Evolutionary conservation across 2,888 invertebrate species (phyloP), one percentile per base, ranked within the genome.

Genomic region (Gerris lacustris): DNA sequence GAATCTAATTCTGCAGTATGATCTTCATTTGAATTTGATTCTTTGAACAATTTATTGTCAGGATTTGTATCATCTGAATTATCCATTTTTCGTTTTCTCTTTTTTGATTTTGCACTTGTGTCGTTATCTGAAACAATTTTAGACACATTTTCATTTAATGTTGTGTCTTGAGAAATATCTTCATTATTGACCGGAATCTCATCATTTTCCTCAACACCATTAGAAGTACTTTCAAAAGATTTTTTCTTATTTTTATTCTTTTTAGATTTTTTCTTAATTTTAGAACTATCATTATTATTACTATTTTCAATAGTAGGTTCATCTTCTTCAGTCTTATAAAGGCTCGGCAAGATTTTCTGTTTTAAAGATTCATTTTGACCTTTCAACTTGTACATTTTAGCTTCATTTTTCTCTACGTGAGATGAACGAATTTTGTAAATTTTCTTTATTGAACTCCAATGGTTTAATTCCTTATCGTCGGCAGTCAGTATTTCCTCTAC

Each of bases 361-460:
- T 96, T 96, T 62, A 93, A 84, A 0, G 82, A 81, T 17, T 85
- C 80, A 80, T 95, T 91, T 45, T 84, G 83, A 0, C 89, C 88
- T 79, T 91, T 94, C 76, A 86, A 85, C 74, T 84, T 81, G 81
- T 89, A 98, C 0, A 87, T 86, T 72, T 86, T 86, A 11, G 89
- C 85, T 73, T 97, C 96, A 71, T 88, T 87, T 73, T 84, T 84
- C 81, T 98, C 97, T 15, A 88, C 87, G 70, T 89, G 83, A 6
- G 89, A 88, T 0, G 91, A 86, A 45, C 90, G 84, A 77, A 89
- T 86, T 78, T 89, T 89, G n/a, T 89, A 85, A 0, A 93, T 85
- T 81, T 90, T 94, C 81, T 94, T 96, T 6, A 97, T 81, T 0
- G 96, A 93, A 76, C 91, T 94, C 99, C 98, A 99, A 77, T 88